Evolutionary conservation across 1,140 invertebrate species (phyloP).

Genomic region (Ceratina calcarata): DNA sequence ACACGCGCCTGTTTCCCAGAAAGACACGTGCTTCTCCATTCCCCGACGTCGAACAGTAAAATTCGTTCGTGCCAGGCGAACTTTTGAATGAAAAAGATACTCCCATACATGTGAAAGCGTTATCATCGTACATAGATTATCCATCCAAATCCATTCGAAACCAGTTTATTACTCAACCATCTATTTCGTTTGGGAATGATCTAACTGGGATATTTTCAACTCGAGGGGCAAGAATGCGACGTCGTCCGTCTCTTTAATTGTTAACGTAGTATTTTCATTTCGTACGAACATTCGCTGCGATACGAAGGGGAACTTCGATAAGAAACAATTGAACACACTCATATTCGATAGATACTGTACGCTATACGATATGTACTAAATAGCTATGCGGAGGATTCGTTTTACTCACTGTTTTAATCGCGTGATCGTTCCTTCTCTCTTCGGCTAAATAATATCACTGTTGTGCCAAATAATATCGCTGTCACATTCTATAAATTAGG

Average conservation of each 20-base stretch:
- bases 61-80: no score
- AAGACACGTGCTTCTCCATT: not conserved
- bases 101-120: no score
- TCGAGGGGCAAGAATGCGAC: not conserved
- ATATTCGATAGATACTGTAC: no score
- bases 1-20: not conserved
- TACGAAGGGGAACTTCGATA: not conserved
- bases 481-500: conserved; percentile 17
- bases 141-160: not conserved
- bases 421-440: not conserved
- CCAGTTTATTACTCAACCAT: not conserved
- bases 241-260: not conserved
- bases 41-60: no score
- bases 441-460: not conserved
- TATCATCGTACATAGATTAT: no score
- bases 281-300: not conserved
- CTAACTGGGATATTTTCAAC: conserved; percentile 15
- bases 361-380: not conserved
- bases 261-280: not conserved
- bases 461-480: no score
- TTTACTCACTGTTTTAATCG: conserved; percentile 15
- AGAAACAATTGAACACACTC: not conserved
- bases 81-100: no score
- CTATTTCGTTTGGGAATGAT: not conserved
- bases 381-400: not conserved